A percentile compares a stretch with the other conserved stretches of the same genome.
Evolutionary conservation across 2,797 vertebrate genomes (phyloP).

Genomic region (Pangasius larnaudii): DNA sequence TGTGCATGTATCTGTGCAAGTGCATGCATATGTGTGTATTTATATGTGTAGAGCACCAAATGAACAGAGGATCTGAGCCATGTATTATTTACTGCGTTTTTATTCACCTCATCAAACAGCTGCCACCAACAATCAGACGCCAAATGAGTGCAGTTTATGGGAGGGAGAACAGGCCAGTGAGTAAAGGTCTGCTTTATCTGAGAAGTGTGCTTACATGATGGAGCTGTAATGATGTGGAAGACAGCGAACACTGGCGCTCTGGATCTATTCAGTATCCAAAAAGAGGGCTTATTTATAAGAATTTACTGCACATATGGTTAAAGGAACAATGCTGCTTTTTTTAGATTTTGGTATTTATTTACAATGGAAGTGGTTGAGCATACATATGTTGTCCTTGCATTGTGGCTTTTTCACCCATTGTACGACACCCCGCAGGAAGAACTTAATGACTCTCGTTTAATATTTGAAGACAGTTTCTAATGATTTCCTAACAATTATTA

Average conservation of each 20-base stretch:
- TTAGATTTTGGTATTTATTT: background rate
- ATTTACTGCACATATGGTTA: background rate
- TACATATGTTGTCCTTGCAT: background rate
- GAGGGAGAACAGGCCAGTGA: conserved; percentile 51
- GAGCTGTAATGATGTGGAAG: conserved; percentile 46
- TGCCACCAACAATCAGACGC: conserved; percentile 60
- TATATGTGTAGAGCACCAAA: conserved; percentile 48
- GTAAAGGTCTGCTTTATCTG: conserved; percentile 57
- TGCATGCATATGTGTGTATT: background rate
- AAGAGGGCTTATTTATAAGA: background rate
- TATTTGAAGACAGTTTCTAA: conserved; percentile 17
- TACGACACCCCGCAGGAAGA: background rate
- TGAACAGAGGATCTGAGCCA: conserved; percentile 58
- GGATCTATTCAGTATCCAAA: conserved; percentile 6
- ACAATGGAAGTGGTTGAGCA: background rate
- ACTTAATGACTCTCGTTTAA: conserved; percentile 23
- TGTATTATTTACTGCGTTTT: conserved; percentile 69
- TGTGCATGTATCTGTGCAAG: background rate
- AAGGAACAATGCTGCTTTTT: background rate
- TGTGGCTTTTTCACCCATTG: background rate
- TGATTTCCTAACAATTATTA: background rate
- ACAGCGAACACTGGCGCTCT: conserved; percentile 13
- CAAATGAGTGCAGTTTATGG: conserved; percentile 60
- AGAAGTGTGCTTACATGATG: conserved; percentile 54
- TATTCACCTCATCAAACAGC: conserved; percentile 70